Evolutionary conservation across 1,140 invertebrate genomes (phyloP).

Genomic region (Notospermus geniculatus): DNA sequence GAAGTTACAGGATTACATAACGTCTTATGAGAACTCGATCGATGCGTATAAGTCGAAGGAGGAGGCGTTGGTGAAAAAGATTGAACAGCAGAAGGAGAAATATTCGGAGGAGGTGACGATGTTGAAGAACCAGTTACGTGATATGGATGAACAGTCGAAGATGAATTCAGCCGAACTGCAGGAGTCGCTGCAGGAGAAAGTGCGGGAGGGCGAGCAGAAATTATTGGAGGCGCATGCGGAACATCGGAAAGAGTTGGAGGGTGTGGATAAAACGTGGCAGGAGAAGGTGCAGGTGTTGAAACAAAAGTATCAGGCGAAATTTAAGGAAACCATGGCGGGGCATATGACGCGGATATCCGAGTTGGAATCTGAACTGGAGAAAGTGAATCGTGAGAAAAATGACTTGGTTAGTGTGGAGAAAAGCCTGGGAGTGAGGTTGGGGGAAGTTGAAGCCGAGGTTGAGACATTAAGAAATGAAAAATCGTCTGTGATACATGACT

Average conservation of each 20-base stretch:
- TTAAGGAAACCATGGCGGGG: conserved; percentile 38
- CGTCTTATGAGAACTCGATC: conserved; percentile 46
- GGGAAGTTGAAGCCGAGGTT: not conserved
- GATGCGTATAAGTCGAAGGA: conserved; percentile 40
- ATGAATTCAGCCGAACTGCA: conserved; percentile 30
- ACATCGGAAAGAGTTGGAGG: conserved; percentile 39
- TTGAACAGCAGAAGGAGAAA: conserved; percentile 33
- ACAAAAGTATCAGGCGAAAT: conserved; percentile 38
- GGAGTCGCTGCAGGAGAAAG: conserved; percentile 27
- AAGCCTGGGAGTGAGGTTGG: too few relatives aligned
- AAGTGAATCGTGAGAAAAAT: conserved; percentile 14
- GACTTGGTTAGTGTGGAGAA: not conserved
- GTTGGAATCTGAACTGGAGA: conserved; percentile 18
- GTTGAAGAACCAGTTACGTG: conserved; percentile 36
- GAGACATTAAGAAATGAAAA: not conserved
- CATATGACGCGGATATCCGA: conserved; percentile 24
- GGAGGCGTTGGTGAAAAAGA: conserved; percentile 28
- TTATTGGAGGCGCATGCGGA: conserved; percentile 31
- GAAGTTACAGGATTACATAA: conserved; percentile 40
- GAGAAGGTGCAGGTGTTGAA: conserved; percentile 44
- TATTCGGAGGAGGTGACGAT: conserved; percentile 36
- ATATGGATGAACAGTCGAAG: conserved; percentile 28
- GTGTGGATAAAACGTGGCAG: conserved; percentile 35
- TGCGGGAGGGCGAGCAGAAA: conserved; percentile 35
- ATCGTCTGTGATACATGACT: not conserved